Evolutionary conservation across 1,140 invertebrate genomes (phyloP).

Genomic region (Triops cancriformis): DNA sequence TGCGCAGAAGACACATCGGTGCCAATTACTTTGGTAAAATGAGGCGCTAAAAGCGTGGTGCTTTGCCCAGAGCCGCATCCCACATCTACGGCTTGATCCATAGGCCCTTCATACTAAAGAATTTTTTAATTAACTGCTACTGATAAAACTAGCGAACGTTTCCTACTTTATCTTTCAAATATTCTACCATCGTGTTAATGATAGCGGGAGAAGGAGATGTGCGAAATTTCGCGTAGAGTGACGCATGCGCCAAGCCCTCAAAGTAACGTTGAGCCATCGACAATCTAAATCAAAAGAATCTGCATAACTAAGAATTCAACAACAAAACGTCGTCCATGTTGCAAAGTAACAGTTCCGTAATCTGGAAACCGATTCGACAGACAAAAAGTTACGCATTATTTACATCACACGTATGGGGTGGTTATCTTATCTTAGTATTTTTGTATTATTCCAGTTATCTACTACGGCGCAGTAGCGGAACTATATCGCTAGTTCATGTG

Average conservation of each 20-base stretch:
- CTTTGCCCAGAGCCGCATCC: conserved; percentile 47
- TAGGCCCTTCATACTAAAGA: neutral
- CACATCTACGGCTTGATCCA: conserved; percentile 35
- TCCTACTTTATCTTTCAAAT: neutral
- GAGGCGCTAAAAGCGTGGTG: conserved; percentile 37
- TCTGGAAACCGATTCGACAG: no score
- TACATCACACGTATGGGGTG: no score
- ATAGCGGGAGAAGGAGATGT: neutral
- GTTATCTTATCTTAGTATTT: no score
- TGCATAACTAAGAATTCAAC: neutral
- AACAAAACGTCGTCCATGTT: neutral
- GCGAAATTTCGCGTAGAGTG: neutral
- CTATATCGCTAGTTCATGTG: neutral
- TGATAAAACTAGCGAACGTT: no score
- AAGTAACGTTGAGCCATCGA: neutral
- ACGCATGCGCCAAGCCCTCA: neutral
- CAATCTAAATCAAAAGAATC: neutral
- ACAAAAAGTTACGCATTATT: no score
- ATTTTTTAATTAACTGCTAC: neutral
- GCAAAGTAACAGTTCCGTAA: no score
- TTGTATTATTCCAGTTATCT: no score
- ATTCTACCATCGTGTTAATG: neutral
- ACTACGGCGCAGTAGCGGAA: no score
- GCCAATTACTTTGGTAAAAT: conserved; percentile 41
- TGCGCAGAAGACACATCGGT: conserved; percentile 39